These are phyloP conservation scores for Philhelius pedissequus DNA, from an alignment of 2,888 invertebrate species.

Conservation along the genomic window DNA sequence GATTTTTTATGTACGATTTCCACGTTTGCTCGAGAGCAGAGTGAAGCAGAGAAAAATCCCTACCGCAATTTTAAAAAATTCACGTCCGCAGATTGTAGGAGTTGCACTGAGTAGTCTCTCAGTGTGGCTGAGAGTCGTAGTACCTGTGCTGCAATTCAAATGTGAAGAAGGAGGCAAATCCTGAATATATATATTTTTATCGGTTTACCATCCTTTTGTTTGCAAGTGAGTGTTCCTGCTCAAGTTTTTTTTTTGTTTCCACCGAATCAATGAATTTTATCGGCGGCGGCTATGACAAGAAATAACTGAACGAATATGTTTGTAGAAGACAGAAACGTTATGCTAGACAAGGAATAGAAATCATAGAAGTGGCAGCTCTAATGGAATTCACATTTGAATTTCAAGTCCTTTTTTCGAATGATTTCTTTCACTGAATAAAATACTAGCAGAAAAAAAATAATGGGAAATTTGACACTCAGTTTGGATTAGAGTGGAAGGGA, in stretches of 20 bases:
- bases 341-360: conserved; percentile 14
- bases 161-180: conserved; percentile 3
- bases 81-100: conserved; percentile 1
- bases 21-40: conserved; percentile 19
- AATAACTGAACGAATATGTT: neutral
- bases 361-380: conserved; percentile 39
- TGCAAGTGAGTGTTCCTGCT: neutral
- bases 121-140: neutral
- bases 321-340: neutral
- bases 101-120: neutral
- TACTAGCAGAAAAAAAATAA: neutral
- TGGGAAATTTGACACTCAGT: conserved; percentile 26
- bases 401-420: conserved; percentile 32
- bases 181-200: conserved; percentile 57
- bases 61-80: conserved; percentile 22
- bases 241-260: neutral
- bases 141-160: conserved; percentile 14
- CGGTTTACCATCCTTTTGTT: conserved; percentile 38
- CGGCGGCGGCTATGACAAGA: neutral
- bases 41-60: conserved; percentile 3
- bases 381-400: conserved; percentile 62
- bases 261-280: conserved; percentile 25
- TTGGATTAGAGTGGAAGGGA: neutral
- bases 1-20: conserved; percentile 46
- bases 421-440: conserved; percentile 11